Base-by-base conservation (phyloP, 2,113 vertebrate species). In the Edolisoma coerulescens region DNA sequence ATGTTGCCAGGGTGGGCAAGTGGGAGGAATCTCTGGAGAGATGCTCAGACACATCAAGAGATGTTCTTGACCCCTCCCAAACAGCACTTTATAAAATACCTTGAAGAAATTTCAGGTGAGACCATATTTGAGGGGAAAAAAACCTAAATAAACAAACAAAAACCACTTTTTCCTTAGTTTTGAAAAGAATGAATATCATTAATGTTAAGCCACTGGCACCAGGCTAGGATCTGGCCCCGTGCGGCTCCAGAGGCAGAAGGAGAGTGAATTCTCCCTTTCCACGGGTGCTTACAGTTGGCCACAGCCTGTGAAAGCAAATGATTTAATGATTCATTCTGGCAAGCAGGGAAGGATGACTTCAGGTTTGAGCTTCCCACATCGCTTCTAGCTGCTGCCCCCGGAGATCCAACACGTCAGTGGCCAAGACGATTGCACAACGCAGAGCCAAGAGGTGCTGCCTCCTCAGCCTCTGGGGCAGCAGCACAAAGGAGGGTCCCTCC, bases 321-420 rank as follows among this genome's bases (percentile, higher is more conserved):
- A 96, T 87, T 93, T 95, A 74, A 84, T 87, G 90, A 94, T 89
- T 92, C 92, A 81, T 78, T 69, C 90, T 96, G 96, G 93, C 93
- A 96, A 93, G 85, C 23, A 39, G 64, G 79, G 76, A 90, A 88
- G 56, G 85, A 96, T 95, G 95, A 96, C 90, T 95, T 96, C 93
- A 96, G 92, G 93, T 96, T 84, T 93, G 83, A 93, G 76, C 60
- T 96, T 94, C 95, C 90, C 88, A 67, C 96, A 90, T 89, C 79
- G 45, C 69, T 95, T 84, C 56, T 49, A 92, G 93, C 90, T 86
- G 64, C 44, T 95, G 4, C 69, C 85, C 74, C 54, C 1, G 0
- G 85, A 84, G 79, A 94, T 32, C 68, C 44, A 74, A 63, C 75
- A 77, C 28, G 0, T 86, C 16, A 1, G 73, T 87, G 60, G 87